These are phyloP conservation scores for Diachasmimorpha longicaudata DNA, from an alignment of 1,140 invertebrate genomes.

Conservation along the genomic window DNA sequence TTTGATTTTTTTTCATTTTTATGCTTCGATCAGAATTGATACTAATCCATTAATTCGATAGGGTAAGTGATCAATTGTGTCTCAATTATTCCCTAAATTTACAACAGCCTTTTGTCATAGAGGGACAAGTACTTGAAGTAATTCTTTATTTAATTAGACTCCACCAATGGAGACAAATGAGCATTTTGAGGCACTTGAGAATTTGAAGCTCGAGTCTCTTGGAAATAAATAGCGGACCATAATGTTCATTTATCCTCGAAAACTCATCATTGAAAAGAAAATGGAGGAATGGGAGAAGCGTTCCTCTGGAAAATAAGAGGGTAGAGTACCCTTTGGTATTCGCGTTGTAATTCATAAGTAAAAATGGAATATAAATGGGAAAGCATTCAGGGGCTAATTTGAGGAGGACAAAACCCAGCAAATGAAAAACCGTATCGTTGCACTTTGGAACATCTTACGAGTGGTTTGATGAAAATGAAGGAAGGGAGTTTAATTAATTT, in stretches of 20 bases:
- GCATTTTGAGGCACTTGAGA: too few species aligned
- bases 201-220: too few species aligned
- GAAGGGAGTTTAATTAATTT: slow-evolving; percentile 53
- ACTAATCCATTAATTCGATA: too few species aligned
- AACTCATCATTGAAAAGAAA: neutral
- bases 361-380: neutral
- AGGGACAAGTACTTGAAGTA: too few species aligned
- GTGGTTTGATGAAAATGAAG: slow-evolving; percentile 10
- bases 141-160: too few species aligned
- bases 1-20: too few species aligned
- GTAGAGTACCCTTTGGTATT: neutral
- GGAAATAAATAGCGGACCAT: too few species aligned
- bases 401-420: neutral
- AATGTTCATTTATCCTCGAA: neutral
- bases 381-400: neutral
- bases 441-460: neutral
- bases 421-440: neutral
- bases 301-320: neutral
- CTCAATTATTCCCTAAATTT: too few species aligned
- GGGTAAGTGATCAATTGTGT: too few species aligned
- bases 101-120: too few species aligned
- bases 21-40: too few species aligned
- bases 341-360: neutral
- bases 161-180: too few species aligned
- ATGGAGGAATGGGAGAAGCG: neutral